These are phyloP conservation scores for Montipora capitata DNA, from an alignment of 92 coral and sea anemone species.

Conservation along the genomic window DNA sequence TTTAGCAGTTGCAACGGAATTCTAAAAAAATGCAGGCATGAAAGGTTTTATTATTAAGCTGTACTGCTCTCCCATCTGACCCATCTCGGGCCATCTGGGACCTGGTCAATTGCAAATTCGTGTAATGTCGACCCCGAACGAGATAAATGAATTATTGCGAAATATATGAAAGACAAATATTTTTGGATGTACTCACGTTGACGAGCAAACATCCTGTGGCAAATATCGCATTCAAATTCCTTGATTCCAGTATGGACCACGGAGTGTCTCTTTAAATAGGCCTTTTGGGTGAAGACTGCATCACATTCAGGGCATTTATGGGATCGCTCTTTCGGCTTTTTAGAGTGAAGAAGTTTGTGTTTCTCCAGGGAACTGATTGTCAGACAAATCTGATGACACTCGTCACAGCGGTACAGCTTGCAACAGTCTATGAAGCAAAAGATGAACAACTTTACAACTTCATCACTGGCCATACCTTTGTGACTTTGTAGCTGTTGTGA, in stretches of 20 bases:
- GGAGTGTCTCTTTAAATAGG: slow-evolving; percentile 72
- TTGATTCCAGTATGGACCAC: slow-evolving; percentile 73
- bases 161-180: no score
- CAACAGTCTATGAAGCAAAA: slow-evolving; percentile 22
- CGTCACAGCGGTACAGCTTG: slow-evolving; percentile 51
- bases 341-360: slow-evolving; percentile 73
- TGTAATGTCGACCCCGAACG: no score
- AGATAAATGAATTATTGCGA: no score
- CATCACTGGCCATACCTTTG: no score
- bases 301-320: slow-evolving; percentile 76
- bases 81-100: no score
- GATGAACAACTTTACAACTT: neutral
- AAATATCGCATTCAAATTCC: slow-evolving; percentile 73
- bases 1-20: no score
- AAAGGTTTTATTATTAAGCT: no score
- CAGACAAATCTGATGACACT: slow-evolving; percentile 67
- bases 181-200: slow-evolving; percentile 57
- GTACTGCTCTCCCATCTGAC: no score
- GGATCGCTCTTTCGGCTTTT: slow-evolving; percentile 58
- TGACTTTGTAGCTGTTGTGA: no score
- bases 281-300: slow-evolving; percentile 67
- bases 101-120: no score
- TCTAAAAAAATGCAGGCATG: no score
- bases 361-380: slow-evolving; percentile 47
- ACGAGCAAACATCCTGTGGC: slow-evolving; percentile 75